These are phyloP conservation scores for Typhlomys cinereus DNA, from an alignment of 2,113 vertebrate genomes.

Conservation along the genomic window DNA sequence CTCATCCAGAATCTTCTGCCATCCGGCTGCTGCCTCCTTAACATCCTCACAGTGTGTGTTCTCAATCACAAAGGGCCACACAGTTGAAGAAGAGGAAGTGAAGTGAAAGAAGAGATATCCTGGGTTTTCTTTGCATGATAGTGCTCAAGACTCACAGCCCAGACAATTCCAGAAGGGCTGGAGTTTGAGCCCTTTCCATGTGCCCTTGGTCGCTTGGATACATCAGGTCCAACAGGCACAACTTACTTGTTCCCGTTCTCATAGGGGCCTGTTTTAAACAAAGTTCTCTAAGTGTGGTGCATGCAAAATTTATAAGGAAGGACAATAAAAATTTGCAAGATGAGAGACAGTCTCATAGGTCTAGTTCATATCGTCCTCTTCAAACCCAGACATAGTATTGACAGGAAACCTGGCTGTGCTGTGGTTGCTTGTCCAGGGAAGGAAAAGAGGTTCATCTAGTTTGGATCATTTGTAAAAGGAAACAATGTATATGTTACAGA, in stretches of 20 bases:
- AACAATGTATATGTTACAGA: not conserved
- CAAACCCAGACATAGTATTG: not conserved
- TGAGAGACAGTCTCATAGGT: not conserved
- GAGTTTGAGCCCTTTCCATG: not conserved
- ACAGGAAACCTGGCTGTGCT: not conserved
- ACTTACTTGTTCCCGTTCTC: not conserved
- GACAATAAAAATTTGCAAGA: not conserved
- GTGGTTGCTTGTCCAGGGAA: not conserved
- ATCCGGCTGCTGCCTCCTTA: not conserved
- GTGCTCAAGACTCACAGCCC: conserved; percentile 44
- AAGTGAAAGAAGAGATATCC: conserved; percentile 66
- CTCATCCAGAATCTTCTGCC: conserved; percentile 35
- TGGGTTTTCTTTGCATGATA: conserved; percentile 39
- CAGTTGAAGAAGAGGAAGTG: conserved; percentile 71
- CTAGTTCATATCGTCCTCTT: not conserved
- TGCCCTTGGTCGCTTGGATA: not conserved
- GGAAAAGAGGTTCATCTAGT: not conserved
- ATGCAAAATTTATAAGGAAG: not conserved
- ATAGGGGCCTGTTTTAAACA: not conserved
- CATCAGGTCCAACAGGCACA: not conserved
- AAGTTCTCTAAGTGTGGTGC: not conserved
- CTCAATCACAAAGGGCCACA: conserved; percentile 61
- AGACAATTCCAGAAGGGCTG: not conserved
- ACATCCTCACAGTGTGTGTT: conserved; percentile 10
- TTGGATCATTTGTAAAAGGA: not conserved